Conservation (phyloP, 2,888 invertebrate species). For the Xanthia togata region DNA sequence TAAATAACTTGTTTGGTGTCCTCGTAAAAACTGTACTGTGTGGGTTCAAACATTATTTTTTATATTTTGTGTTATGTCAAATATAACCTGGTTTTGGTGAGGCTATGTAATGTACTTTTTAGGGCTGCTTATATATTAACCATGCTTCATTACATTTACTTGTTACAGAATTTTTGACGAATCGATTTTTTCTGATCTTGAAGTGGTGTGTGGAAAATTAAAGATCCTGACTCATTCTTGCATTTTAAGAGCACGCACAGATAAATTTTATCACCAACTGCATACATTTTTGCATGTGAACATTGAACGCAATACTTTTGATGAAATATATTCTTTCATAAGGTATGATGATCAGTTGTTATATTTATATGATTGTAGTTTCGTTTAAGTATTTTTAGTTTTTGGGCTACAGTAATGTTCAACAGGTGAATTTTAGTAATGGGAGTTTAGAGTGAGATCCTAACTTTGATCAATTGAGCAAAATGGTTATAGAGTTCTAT, state of each 20-base stretch:
- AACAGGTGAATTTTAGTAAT: constrained; percentile 10
- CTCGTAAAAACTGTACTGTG: constrained; percentile 11
- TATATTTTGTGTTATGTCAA: constrained; percentile 25
- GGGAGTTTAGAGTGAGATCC: not conserved
- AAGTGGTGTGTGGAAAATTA: constrained; percentile 90
- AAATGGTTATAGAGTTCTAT: not conserved
- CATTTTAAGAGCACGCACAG: constrained; percentile 91
- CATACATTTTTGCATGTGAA: constrained; percentile 88
- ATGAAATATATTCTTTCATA: constrained; percentile 89
- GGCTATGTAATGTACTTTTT: constrained; percentile 1
- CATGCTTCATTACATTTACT: constrained; percentile 60
- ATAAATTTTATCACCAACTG: constrained; percentile 90
- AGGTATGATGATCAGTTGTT: constrained; percentile 75
- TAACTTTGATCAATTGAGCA: not conserved
- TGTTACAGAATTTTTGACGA: constrained; percentile 91
- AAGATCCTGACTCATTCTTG: constrained; percentile 91
- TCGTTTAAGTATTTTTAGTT: constrained; percentile 7
- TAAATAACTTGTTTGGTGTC: constrained; percentile 3
- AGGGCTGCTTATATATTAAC: constrained; percentile 28
- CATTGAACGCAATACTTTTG: constrained; percentile 87
- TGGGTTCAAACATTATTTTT: constrained; percentile 6
- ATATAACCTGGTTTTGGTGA: constrained; percentile 21
- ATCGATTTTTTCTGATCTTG: constrained; percentile 91
- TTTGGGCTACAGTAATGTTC: not conserved
- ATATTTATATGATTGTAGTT: constrained; percentile 14